These are phyloP conservation scores for Thymelicus acteon DNA, from an alignment of 2,888 invertebrate genomes.

Conservation along the genomic window DNA sequence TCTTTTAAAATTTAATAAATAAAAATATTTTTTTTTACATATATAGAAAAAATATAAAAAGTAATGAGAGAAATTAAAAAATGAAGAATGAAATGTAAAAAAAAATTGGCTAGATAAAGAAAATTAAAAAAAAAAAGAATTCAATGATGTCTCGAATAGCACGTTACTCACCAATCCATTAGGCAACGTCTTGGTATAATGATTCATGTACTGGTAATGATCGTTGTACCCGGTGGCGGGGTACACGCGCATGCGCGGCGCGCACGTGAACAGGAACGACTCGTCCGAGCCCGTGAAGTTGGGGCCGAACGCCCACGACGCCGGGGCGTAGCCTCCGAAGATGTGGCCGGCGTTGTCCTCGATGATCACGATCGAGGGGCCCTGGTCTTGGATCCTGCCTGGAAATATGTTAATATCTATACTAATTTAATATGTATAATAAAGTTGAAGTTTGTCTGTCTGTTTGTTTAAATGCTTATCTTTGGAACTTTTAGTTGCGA, in stretches of 20 bases:
- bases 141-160: no score
- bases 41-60: no score
- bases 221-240: conserved; percentile 92
- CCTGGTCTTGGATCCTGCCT: conserved; percentile 91
- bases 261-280: conserved; percentile 93
- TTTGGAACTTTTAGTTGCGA: no score
- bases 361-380: conserved; percentile 92
- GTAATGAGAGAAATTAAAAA: no score
- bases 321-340: conserved; percentile 95
- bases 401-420: conserved; percentile 32
- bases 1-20: no score
- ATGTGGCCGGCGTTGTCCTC: conserved; percentile 92
- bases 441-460: no score
- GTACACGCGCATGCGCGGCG: conserved; percentile 92
- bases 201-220: conserved; percentile 96
- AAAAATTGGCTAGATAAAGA: no score
- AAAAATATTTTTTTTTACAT: no score
- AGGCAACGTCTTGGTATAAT: conserved; percentile 96
- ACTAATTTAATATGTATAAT: no score
- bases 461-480: no score
- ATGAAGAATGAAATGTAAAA: no score
- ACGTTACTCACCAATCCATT: conserved; percentile 90
- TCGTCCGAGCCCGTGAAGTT: conserved; percentile 90
- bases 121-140: conserved; percentile 36
- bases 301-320: conserved; percentile 90